A percentile compares a stretch with the other conserved stretches of the same genome.
Evolutionary conservation across 37 sponge, comb jelly and placozoan species (phyloP).

Genomic region (Chondrilla cf. caribensis): DNA sequence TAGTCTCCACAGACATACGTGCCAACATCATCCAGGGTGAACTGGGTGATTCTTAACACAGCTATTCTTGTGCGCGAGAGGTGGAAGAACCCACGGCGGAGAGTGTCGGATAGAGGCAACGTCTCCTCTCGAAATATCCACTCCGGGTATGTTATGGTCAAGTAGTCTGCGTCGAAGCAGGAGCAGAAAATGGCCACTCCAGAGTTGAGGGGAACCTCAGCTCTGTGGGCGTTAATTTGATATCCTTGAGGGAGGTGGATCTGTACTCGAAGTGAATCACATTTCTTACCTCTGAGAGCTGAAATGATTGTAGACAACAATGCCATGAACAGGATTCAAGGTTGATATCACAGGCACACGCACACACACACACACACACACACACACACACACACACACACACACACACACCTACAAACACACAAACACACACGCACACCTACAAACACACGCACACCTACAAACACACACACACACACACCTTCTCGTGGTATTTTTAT

Average conservation of each 20-base stretch:
- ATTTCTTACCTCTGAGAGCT: background rate
- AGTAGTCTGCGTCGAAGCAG: background rate
- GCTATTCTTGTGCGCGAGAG: background rate
- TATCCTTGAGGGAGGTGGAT: background rate
- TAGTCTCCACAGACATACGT: background rate
- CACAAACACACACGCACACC: slow-evolving; percentile 21
- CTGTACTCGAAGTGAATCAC: background rate
- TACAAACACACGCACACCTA: background rate
- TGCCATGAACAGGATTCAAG: too few relatives aligned
- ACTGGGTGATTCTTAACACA: background rate
- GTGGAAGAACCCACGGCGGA: background rate
- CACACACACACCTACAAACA: slow-evolving; percentile 27
- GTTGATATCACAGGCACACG: too few relatives aligned
- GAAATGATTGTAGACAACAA: background rate
- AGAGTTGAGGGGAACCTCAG: background rate
- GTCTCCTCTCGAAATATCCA: background rate
- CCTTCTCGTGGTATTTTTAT: background rate
- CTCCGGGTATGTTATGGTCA: background rate
- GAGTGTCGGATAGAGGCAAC: background rate
- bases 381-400: slow-evolving; percentile 13
- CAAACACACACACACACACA: slow-evolving; percentile 29
- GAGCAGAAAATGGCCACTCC: background rate
- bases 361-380: background rate
- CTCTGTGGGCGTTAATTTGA: background rate
- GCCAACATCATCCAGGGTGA: background rate